Percentiles rank a stretch among this genome's conserved stretches.
Conservation (phyloP, 2,113 vertebrate species). For the Nasalis larvatus region DNA sequence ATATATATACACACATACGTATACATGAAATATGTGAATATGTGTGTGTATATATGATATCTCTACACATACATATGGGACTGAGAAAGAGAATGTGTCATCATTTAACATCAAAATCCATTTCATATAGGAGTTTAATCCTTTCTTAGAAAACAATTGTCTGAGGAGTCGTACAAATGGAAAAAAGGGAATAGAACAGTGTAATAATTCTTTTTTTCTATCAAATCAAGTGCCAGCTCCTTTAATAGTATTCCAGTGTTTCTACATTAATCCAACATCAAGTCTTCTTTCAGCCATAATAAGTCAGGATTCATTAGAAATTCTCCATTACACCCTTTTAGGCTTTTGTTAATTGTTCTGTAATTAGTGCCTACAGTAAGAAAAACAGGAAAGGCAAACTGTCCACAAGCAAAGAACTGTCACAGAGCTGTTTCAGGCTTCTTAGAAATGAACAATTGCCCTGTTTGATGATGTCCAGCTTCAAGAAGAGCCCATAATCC, state of each 20-base stretch:
- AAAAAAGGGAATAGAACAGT: neutral
- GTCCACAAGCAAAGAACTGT: neutral
- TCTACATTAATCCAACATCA: neutral
- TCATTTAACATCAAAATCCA: neutral
- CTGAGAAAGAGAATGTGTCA: neutral
- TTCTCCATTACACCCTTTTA: constrained; percentile 20
- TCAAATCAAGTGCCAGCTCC: neutral
- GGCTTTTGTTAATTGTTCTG: constrained; percentile 29
- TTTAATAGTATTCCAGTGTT: neutral
- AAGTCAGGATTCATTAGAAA: constrained; percentile 45
- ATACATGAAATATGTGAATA: neutral
- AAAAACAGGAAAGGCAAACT: constrained; percentile 32
- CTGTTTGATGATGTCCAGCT: neutral
- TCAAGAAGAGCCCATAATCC: neutral
- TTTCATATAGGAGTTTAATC: neutral
- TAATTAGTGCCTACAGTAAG: constrained; percentile 23
- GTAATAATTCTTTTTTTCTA: neutral
- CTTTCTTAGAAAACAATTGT: neutral
- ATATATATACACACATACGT: neutral
- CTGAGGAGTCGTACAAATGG: neutral
- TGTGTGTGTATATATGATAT: neutral
- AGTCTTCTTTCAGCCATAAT: constrained; percentile 26
- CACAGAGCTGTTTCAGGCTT: constrained; percentile 12
- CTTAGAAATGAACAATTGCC: neutral
- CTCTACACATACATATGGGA: neutral